Conservation (phyloP, 1,140 invertebrate species). For the Drosophila azteca region DNA sequence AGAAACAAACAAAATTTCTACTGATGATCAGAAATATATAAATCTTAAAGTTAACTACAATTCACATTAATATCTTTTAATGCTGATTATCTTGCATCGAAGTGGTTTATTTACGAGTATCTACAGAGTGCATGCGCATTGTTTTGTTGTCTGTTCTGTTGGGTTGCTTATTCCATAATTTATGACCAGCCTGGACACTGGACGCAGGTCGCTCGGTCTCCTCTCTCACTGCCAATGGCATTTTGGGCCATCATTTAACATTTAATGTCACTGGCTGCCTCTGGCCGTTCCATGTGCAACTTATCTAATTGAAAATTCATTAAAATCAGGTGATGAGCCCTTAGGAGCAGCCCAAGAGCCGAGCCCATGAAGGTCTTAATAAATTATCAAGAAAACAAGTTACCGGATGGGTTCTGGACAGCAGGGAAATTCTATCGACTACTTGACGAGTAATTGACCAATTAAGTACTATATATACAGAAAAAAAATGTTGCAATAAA, state of each 20-base stretch:
- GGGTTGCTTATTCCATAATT: slow-evolving; percentile 33
- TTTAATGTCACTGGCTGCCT: slow-evolving; percentile 14
- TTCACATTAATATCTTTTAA: too few relatives aligned
- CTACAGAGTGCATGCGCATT: slow-evolving; percentile 8
- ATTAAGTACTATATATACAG: slow-evolving; percentile 12
- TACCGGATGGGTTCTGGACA: not conserved
- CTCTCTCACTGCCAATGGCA: slow-evolving; percentile 10
- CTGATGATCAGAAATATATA: too few relatives aligned
- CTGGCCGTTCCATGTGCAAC: not conserved
- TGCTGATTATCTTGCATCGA: slow-evolving; percentile 4
- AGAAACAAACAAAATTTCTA: too few relatives aligned
- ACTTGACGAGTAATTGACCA: slow-evolving; percentile 22
- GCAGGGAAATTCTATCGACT: not conserved
- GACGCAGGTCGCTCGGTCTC: slow-evolving; percentile 1
- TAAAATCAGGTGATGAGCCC: not conserved
- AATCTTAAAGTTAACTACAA: too few relatives aligned
- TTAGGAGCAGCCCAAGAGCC: not conserved
- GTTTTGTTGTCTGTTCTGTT: not conserved
- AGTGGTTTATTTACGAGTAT: slow-evolving; percentile 25
- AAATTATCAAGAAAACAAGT: not conserved
- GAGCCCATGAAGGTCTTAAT: not conserved
- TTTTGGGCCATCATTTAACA: slow-evolving; percentile 7
- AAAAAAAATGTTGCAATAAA: not conserved
- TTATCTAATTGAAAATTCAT: slow-evolving; percentile 27
- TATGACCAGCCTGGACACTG: slow-evolving; percentile 11